These are phyloP conservation scores for Pogona vitticeps DNA, from an alignment of 2,113 vertebrate species.

Conservation along the genomic window DNA sequence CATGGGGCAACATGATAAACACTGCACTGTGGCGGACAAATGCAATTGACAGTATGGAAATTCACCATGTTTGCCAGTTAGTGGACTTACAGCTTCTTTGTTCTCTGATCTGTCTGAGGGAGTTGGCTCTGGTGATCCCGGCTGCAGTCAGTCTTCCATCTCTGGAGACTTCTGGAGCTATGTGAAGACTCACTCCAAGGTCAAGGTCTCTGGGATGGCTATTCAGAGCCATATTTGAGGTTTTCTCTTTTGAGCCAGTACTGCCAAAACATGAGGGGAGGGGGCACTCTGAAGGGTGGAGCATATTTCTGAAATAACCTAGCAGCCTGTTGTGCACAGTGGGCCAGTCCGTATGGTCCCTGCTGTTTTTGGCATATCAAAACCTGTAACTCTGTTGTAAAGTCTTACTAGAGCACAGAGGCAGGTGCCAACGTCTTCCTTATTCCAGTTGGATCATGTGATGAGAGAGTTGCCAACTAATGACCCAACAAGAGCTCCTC, in stretches of 20 bases:
- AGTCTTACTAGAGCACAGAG: background rate
- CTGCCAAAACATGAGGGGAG: background rate
- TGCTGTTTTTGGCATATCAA: background rate
- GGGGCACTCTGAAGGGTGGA: background rate
- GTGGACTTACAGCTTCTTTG: too few species aligned
- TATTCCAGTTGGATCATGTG: background rate
- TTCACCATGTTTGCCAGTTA: too few species aligned
- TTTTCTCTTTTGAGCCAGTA: background rate
- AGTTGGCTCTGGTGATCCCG: too few species aligned
- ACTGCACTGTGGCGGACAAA: too few species aligned
- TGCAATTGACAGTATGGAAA: too few species aligned
- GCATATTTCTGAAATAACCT: background rate
- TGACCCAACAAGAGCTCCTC: background rate
- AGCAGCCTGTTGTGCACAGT: background rate
- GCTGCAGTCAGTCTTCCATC: too few species aligned
- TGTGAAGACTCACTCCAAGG: background rate
- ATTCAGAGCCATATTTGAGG: background rate
- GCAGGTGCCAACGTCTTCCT: background rate
- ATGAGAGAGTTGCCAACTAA: background rate
- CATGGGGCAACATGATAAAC: too few species aligned
- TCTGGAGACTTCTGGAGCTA: background rate
- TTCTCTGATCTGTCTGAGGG: too few species aligned
- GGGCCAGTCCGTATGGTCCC: constrained; percentile 12
- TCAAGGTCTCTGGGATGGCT: too few species aligned
- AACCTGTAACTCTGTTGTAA: constrained; percentile 8